phyloP scores from a whole-genome alignment of 2,113 vertebrate genomes.

The Pantherophis guttatus region DNA sequence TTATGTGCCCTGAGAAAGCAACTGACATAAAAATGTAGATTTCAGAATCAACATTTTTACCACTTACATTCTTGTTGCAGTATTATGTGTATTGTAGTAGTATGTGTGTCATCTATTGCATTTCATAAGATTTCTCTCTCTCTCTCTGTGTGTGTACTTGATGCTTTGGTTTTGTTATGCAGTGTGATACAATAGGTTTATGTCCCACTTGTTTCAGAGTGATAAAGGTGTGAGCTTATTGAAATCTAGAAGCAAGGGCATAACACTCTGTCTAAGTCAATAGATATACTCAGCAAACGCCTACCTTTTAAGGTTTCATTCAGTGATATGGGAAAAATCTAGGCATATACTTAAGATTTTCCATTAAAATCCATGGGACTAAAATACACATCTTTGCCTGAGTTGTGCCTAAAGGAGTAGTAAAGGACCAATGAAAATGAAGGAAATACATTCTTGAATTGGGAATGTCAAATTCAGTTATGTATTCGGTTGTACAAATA shows the following conservation, averaged over 20 bases:
- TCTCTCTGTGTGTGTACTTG: background rate
- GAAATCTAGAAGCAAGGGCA: background rate
- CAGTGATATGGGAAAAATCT: background rate
- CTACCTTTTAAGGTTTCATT: background rate
- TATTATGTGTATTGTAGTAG: background rate
- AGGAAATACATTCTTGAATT: slow-evolving; percentile 7
- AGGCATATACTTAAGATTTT: background rate
- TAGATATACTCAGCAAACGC: background rate
- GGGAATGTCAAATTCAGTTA: slow-evolving; percentile 21
- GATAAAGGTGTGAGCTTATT: background rate
- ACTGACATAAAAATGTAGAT: background rate
- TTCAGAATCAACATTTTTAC: background rate
- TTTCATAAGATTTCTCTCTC: background rate
- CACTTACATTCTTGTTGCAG: background rate
- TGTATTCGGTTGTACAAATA: slow-evolving; percentile 1
- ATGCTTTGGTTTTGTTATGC: background rate
- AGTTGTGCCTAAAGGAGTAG: background rate
- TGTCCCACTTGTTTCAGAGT: background rate
- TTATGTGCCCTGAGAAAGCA: background rate
- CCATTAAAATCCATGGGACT: background rate
- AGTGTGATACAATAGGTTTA: background rate
- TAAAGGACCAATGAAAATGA: background rate
- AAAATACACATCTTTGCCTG: background rate
- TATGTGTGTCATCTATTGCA: background rate
- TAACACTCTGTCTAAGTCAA: background rate